phyloP scores from a whole-genome alignment of 2,113 vertebrate species.

The Paramisgurnus dabryanus region DNA sequence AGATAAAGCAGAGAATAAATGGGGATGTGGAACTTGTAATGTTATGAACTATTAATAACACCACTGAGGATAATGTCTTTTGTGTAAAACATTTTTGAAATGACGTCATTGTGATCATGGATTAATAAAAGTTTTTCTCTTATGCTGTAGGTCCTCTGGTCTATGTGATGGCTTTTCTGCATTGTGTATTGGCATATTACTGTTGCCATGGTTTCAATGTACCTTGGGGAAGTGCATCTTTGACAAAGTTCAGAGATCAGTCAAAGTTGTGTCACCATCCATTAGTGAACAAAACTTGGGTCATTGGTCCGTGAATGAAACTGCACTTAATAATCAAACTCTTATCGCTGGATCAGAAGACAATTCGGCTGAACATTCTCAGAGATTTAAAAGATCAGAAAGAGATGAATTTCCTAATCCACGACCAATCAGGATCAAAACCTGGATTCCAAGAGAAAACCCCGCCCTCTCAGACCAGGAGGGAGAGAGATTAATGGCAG shows the following conservation, averaged over 20 bases:
- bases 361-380: background rate
- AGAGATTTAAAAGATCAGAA: conserved; percentile 37
- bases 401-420: background rate
- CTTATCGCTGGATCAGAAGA: background rate
- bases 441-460: conserved; percentile 65
- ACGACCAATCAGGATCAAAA: conserved; percentile 74
- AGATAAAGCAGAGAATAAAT: too few species aligned
- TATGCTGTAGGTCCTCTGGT: background rate
- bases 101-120: too few species aligned
- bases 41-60: too few species aligned
- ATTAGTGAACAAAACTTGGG: background rate
- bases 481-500: conserved; percentile 58
- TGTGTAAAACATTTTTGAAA: too few species aligned
- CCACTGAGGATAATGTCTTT: too few species aligned
- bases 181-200: conserved; percentile 19
- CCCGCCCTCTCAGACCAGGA: conserved; percentile 57
- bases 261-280: conserved; percentile 57
- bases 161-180: conserved; percentile 15
- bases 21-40: too few species aligned
- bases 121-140: too few species aligned
- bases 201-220: conserved; percentile 49
- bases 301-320: background rate
- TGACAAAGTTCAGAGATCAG: conserved; percentile 69
- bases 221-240: conserved; percentile 67
- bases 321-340: background rate